phyloP scores from a whole-genome alignment of 2,797 vertebrate genomes.

The Coregonus ussuriensis region DNA sequence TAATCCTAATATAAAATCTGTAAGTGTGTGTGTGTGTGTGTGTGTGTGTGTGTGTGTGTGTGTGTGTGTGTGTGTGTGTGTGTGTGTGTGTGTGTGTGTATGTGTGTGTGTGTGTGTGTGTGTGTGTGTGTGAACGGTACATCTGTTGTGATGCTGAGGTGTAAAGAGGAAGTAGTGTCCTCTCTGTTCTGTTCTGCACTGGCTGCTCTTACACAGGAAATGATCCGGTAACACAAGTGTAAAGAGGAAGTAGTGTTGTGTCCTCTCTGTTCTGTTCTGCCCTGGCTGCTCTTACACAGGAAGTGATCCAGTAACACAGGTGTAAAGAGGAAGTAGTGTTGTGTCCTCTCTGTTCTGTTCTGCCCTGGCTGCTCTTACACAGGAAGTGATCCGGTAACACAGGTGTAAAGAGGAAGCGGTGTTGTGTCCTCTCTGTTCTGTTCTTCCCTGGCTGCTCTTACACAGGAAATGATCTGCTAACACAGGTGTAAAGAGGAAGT shows the following conservation, averaged over 20 bases:
- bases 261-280: too few relatives aligned
- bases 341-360: background rate
- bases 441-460: background rate
- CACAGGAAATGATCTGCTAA: background rate
- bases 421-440: background rate
- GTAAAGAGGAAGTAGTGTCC: background rate
- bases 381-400: background rate
- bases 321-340: too few relatives aligned
- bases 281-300: background rate
- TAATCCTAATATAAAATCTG: slow-evolving; percentile 51
- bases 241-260: background rate
- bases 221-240: background rate
- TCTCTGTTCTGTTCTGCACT: too few relatives aligned
- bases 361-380: background rate
- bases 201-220: background rate
- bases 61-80: slow-evolving; percentile 4
- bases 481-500: background rate
- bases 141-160: slow-evolving; percentile 1
- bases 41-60: background rate
- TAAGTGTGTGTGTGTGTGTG: background rate
- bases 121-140: background rate
- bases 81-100: too few relatives aligned
- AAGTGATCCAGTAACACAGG: background rate
- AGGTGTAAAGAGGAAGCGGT: too few relatives aligned
- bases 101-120: too few relatives aligned